phyloP scores from a whole-genome alignment of 2,797 vertebrate genomes.

The Sebastiscus tertius region DNA sequence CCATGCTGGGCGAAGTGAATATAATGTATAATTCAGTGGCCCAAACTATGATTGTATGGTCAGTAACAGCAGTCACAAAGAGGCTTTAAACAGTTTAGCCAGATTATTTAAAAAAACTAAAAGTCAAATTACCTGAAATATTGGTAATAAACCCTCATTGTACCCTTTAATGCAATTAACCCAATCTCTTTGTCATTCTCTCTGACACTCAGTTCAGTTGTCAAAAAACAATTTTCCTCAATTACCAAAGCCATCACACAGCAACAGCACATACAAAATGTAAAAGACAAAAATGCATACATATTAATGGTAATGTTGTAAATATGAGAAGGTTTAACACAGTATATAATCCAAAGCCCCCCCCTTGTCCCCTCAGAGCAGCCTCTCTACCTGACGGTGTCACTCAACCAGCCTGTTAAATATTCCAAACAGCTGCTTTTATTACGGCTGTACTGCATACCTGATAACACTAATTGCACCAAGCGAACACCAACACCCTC shows the following conservation, averaged over 20 bases:
- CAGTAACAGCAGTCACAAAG: background rate
- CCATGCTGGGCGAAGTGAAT: background rate
- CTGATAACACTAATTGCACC: constrained; percentile 48
- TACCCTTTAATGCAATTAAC: background rate
- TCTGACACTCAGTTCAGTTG: background rate
- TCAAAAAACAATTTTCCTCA: background rate
- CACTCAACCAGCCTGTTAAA: constrained; percentile 18
- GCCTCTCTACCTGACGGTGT: background rate
- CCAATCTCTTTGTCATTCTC: background rate
- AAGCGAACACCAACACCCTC: background rate
- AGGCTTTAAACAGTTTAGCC: background rate
- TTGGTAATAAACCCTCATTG: background rate
- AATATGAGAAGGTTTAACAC: background rate
- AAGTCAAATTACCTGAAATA: background rate
- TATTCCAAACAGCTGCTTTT: constrained; percentile 30
- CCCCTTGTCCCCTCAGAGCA: background rate
- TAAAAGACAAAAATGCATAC: background rate
- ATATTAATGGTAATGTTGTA: background rate
- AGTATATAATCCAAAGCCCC: background rate
- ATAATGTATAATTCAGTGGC: background rate
- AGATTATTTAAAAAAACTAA: background rate
- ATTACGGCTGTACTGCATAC: background rate
- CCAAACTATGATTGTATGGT: background rate
- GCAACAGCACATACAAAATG: background rate
- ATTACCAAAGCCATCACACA: background rate